These are phyloP conservation scores for Chascanopsetta lugubris DNA, from an alignment of 2,113 vertebrate genomes.

Conservation along the genomic window DNA sequence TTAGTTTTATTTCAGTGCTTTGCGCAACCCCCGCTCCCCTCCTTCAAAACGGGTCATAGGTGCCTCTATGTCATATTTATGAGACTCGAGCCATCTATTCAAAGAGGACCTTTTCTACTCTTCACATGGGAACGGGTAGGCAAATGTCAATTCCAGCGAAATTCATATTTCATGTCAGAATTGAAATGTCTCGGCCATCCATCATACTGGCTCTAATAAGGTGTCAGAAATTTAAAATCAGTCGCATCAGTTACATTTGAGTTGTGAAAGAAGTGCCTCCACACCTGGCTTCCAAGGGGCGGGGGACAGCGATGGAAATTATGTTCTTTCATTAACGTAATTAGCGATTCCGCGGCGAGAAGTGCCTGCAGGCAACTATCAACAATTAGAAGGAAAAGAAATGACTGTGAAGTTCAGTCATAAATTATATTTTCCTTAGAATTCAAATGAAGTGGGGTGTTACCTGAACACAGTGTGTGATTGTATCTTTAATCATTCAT, in stretches of 20 bases:
- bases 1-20: constrained; percentile 69
- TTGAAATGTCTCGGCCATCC: constrained; percentile 70
- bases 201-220: constrained; percentile 50
- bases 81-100: constrained; percentile 66
- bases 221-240: background rate
- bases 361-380: constrained; percentile 68
- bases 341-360: constrained; percentile 73
- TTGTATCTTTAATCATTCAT: constrained; percentile 71
- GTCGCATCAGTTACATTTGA: constrained; percentile 30
- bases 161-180: constrained; percentile 72
- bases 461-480: constrained; percentile 53
- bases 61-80: constrained; percentile 74
- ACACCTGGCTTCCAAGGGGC: constrained; percentile 69
- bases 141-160: constrained; percentile 69
- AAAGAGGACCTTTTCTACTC: constrained; percentile 71
- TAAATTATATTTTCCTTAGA: constrained; percentile 69
- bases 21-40: constrained; percentile 43
- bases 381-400: constrained; percentile 69
- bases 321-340: constrained; percentile 72
- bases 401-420: constrained; percentile 56
- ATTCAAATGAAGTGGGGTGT: constrained; percentile 75
- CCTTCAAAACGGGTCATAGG: constrained; percentile 62
- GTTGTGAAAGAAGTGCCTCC: constrained; percentile 61
- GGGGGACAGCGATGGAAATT: constrained; percentile 43
- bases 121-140: constrained; percentile 75